Percentiles rank a stretch among this genome's conserved stretches.
These are phyloP conservation scores for Gymnosoma rotundatum DNA, from an alignment of 2,888 invertebrate species.

Conservation along the genomic window DNA sequence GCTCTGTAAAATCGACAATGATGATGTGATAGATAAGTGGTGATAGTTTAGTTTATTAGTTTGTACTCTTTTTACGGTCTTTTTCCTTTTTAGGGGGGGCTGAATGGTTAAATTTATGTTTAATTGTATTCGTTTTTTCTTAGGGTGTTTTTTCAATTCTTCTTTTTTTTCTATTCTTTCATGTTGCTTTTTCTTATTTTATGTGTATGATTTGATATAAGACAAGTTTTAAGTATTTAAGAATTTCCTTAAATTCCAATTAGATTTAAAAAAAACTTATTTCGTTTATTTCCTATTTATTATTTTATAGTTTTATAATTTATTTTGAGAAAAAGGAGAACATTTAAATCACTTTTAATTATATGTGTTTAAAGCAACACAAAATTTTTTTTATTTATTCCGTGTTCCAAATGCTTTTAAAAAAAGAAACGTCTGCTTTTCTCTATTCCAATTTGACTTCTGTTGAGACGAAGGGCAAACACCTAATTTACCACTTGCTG, in stretches of 20 bases:
- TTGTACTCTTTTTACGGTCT: neutral
- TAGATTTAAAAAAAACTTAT: slow-evolving; percentile 19
- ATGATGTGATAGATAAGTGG: neutral
- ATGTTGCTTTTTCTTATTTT: slow-evolving; percentile 1
- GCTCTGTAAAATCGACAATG: slow-evolving; percentile 39
- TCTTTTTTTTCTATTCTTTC: slow-evolving; percentile 9
- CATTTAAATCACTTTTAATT: slow-evolving; percentile 20
- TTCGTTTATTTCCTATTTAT: neutral
- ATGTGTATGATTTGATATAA: slow-evolving; percentile 20
- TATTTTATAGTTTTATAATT: neutral
- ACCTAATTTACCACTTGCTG: slow-evolving; percentile 61
- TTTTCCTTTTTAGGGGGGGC: slow-evolving; percentile 14
- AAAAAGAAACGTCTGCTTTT: slow-evolving; percentile 67
- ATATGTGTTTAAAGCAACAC: slow-evolving; percentile 24
- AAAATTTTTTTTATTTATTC: slow-evolving; percentile 18
- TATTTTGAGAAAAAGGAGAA: neutral
- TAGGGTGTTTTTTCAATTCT: slow-evolving; percentile 35
- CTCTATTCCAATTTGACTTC: slow-evolving; percentile 76
- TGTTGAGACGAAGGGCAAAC: slow-evolving; percentile 65
- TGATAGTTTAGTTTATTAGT: neutral
- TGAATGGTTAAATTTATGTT: slow-evolving; percentile 9
- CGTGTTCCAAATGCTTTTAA: slow-evolving; percentile 40
- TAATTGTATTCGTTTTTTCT: slow-evolving; percentile 40
- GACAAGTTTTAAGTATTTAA: slow-evolving; percentile 21
- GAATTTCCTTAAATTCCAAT: slow-evolving; percentile 33